These are phyloP conservation scores for Archips xylosteana DNA, from an alignment of 2,888 invertebrate genomes.

Conservation along the genomic window DNA sequence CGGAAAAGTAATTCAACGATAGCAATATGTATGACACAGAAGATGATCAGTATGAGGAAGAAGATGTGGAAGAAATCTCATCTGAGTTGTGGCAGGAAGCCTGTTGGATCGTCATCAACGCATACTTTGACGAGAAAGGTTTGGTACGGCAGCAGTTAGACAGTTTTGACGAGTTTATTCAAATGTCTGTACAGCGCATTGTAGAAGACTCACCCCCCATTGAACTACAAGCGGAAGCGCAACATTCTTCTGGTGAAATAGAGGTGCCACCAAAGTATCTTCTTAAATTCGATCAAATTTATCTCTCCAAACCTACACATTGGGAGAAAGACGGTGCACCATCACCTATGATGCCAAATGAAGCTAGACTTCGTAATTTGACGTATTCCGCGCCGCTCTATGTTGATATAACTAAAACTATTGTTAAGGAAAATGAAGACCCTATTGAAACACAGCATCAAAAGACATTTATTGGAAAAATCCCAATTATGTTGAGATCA, in stretches of 20 bases:
- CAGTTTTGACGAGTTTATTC: conserved; percentile 99
- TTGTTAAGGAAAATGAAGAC: conserved; percentile 95
- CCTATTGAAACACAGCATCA: conserved; percentile 93
- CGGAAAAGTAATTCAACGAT: conserved; percentile 31
- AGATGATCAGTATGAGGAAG: conserved; percentile 90
- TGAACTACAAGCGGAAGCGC: conserved; percentile 98
- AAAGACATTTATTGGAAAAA: conserved; percentile 93
- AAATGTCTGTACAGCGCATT: conserved; percentile 99
- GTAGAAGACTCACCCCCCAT: conserved; percentile 99
- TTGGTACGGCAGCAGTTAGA: conserved; percentile 99
- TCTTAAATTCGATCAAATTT: conserved; percentile 99
- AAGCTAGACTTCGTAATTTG: conserved; percentile 97
- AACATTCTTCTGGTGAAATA: conserved; percentile 97
- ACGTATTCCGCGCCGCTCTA: conserved; percentile 99
- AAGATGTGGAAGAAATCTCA: conserved; percentile 97
- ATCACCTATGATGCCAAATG: conserved; percentile 99
- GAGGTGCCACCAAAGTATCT: conserved; percentile 96
- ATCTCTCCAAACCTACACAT: conserved; percentile 99
- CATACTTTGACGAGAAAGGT: conserved; percentile 99
- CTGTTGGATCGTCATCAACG: conserved; percentile 99
- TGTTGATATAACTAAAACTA: conserved; percentile 99
- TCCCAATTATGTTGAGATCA: conserved; percentile 99
- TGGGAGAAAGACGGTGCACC: conserved; percentile 99
- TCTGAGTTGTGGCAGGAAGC: conserved; percentile 99
- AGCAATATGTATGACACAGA: conserved; percentile 79